Conservation (phyloP, 2,113 vertebrate genomes). For the Leptobrachium leishanense region DNA sequence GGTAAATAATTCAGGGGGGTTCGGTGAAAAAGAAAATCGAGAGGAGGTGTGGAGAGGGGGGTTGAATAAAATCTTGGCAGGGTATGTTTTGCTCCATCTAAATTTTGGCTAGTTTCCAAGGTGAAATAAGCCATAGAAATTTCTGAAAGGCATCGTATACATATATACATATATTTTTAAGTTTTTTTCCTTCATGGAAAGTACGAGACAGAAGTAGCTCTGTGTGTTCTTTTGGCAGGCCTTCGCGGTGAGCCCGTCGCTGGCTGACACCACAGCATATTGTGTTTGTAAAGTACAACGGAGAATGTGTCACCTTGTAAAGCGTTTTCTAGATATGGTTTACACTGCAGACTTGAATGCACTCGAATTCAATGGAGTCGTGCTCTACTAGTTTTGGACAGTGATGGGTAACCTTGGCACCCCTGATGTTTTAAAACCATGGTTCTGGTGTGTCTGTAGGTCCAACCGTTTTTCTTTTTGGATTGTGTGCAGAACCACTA, state of each 20-base stretch:
- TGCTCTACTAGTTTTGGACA: no score
- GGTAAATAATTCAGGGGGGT: not conserved
- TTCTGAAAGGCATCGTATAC: not conserved
- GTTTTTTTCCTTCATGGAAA: conserved; percentile 6
- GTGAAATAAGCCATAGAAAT: not conserved
- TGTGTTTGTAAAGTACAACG: no score
- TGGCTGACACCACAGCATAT: not conserved
- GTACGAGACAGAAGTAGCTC: not conserved
- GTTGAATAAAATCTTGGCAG: not conserved
- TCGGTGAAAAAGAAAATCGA: not conserved
- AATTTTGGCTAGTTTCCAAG: not conserved
- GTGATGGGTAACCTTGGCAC: no score
- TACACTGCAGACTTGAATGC: no score
- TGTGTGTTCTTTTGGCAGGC: not conserved
- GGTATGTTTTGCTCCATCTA: not conserved
- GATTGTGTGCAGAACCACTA: no score
- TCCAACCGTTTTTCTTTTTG: no score
- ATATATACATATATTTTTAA: not conserved
- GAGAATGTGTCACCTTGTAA: no score
- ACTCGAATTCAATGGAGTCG: no score
- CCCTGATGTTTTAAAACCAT: no score
- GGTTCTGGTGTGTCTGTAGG: no score
- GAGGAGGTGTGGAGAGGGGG: not conserved
- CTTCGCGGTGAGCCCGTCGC: not conserved
- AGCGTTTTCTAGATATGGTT: no score